Evolutionary conservation across 2,113 vertebrate species (phyloP).

Genomic region (Microtus richardsoni): DNA sequence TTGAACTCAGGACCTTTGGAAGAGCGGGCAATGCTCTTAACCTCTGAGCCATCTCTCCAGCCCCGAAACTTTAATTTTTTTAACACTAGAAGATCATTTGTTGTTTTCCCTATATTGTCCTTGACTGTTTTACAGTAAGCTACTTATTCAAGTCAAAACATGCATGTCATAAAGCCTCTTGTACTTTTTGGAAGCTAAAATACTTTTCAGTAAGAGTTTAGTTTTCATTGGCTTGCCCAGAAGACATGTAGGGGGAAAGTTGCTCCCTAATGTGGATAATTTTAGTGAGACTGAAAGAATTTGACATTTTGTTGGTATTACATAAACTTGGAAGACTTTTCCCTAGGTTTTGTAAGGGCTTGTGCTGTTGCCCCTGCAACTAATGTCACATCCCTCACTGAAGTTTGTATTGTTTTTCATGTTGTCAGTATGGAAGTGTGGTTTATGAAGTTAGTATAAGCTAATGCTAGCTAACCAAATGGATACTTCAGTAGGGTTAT

Average conservation of each 20-base stretch:
- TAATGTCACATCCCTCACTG: neutral
- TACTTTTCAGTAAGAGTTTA: conserved; percentile 36
- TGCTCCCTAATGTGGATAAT: neutral
- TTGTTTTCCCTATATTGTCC: neutral
- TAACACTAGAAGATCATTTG: neutral
- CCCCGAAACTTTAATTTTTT: neutral
- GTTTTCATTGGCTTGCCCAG: conserved; percentile 54
- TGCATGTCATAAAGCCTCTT: neutral
- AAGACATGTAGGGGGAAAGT: neutral
- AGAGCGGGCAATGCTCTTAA: too few relatives aligned
- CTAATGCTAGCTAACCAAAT: neutral
- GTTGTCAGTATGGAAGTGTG: conserved; percentile 51
- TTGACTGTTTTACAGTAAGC: neutral
- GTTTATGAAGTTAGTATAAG: conserved; percentile 57
- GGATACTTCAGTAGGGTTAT: conserved; percentile 17
- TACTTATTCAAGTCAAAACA: neutral
- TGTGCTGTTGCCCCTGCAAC: conserved; percentile 61
- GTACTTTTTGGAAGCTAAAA: conserved; percentile 32
- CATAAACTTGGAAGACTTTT: neutral
- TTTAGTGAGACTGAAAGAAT: conserved; percentile 49
- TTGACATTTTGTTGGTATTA: neutral
- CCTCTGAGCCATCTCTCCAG: too few relatives aligned
- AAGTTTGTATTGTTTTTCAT: conserved; percentile 51
- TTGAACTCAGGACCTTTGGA: too few relatives aligned
- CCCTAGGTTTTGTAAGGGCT: conserved; percentile 46